Evolutionary conservation across 1,140 invertebrate genomes (phyloP), one percentile per base, ranked within the genome.

Genomic region (Cyrtorhinus lividipennis): DNA sequence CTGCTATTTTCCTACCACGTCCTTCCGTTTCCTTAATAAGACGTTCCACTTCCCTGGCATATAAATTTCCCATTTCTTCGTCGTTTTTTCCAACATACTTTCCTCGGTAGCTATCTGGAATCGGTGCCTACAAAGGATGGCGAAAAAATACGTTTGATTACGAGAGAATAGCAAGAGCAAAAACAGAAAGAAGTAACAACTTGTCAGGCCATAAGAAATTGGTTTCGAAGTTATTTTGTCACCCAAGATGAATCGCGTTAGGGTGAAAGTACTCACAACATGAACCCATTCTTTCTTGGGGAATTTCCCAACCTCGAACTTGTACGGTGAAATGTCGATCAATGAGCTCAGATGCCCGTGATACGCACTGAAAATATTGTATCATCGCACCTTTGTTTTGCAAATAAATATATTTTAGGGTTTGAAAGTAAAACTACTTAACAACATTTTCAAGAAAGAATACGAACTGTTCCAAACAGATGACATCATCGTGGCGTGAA

Each of bases 251-350:
- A n/a, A n/a, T n/a, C n/a, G n/a, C n/a, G n/a, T n/a, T n/a, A n/a
- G n/a, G n/a, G n/a, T n/a, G n/a, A n/a, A n/a, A n/a, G n/a, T 80
- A 78, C 82, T 83, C 78, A 95, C 92, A 75, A 98, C 86, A 73
- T 98, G 94, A 64, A 98, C 92, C 79, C 90, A 94, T 30, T 92
- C 86, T 68, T 85, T 87, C 73, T 95, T 87, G 48, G 78, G 74
- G 48, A 80, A 79, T 62, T 83, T 86, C 70, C 84, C 85, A 71
- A 89, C 82, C 73, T 92, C 90, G 75, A 96, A 95, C 77, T 98
- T 98, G 79, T 96, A 97, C 24, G 96, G 95, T 65, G 94, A 98
- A 70, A 99, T 89, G 76, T 96, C 91, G 75, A 98, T 95, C 71
- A 92, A 83, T 53, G 90, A 88, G 45, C 86, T 88, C 70, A 98